Base-by-base conservation (phyloP, 2,888 invertebrate genomes). In the Monoplex corrugatus region DNA sequence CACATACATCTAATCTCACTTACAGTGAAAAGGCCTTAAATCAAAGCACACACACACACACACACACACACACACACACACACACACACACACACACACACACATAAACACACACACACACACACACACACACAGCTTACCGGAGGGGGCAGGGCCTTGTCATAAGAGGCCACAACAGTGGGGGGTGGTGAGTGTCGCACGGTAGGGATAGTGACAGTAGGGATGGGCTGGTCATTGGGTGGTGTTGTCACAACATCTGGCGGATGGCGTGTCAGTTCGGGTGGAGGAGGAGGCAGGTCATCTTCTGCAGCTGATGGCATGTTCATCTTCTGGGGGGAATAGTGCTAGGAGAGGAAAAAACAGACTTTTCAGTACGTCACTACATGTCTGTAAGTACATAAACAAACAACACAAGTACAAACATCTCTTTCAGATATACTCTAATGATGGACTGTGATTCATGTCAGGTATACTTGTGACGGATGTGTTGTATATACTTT, bases 211-310 rank as follows among this genome's bases (percentile, higher is more conserved):
- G 89, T 89, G 19, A 75, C 50, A 5, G 43, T 80, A n/a, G n/a
- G n/a, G n/a, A n/a, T n/a, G 72, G 72, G 72, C 13, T 0, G 35
- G 35, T 32, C 72, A 35, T 32, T 72, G n/a, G n/a, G n/a, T n/a
- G n/a, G n/a, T n/a, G n/a, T n/a, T n/a, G n/a, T n/a, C 8, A 80
- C 78, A 0, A 80, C 43, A 28, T 80, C 78, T 16, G 90, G 90
- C 44, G 90, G 90, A 16, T 72, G 72, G 63, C 87, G 89, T n/a
- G 90, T 57, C 68, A 90, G 68, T 43, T 92, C 93, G 38, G 89
- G 89, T 35, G 93, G 94, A 83, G 95, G 95, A 35, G 94, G 95
- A 38, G 95, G 95, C 32, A 94, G 91, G 68, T 95, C 95, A 57
- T 95, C 95, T 85, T 95, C 95, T 68, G 91, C 90, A 3, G 3